Percentiles rank a stretch among this genome's conserved stretches.
Conservation (phyloP, 1,140 invertebrate genomes). For the Zaprionus kolodkinae region DNA sequence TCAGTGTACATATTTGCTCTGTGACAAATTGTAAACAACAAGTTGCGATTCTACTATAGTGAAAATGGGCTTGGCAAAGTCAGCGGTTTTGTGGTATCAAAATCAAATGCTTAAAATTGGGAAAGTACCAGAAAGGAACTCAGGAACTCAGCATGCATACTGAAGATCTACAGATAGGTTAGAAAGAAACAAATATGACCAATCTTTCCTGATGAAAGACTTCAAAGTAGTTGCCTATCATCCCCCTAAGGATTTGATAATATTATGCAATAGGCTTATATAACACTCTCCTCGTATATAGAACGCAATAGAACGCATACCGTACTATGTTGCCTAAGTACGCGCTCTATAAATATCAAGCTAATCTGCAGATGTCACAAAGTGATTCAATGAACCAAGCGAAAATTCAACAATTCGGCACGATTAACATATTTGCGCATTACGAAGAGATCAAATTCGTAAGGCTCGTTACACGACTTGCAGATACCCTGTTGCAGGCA, state of each 20-base stretch:
- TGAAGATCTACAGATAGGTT: background rate
- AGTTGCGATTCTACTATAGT: background rate
- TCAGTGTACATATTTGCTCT: background rate
- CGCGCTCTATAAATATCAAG: slow-evolving; percentile 14
- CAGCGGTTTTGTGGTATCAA: background rate
- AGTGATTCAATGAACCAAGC: slow-evolving; percentile 13
- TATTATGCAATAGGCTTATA: background rate
- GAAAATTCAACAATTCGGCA: slow-evolving; percentile 11
- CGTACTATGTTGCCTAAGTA: background rate
- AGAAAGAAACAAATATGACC: too few relatives aligned
- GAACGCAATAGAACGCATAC: background rate
- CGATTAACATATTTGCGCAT: slow-evolving; percentile 21
- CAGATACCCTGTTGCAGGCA: background rate
- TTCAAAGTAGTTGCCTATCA: too few relatives aligned
- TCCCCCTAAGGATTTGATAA: background rate
- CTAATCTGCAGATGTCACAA: slow-evolving; percentile 23
- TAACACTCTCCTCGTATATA: background rate
- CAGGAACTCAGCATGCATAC: too few relatives aligned
- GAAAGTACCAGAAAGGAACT: background rate
- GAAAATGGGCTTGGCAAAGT: background rate
- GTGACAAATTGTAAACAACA: slow-evolving; percentile 5
- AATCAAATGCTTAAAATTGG: background rate
- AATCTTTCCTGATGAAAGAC: too few relatives aligned
- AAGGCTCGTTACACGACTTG: background rate
- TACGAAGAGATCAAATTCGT: background rate